Evolutionary conservation across 2,113 vertebrate genomes (phyloP), one percentile per base, ranked within the genome.

Genomic region (Xiphias gladius): DNA sequence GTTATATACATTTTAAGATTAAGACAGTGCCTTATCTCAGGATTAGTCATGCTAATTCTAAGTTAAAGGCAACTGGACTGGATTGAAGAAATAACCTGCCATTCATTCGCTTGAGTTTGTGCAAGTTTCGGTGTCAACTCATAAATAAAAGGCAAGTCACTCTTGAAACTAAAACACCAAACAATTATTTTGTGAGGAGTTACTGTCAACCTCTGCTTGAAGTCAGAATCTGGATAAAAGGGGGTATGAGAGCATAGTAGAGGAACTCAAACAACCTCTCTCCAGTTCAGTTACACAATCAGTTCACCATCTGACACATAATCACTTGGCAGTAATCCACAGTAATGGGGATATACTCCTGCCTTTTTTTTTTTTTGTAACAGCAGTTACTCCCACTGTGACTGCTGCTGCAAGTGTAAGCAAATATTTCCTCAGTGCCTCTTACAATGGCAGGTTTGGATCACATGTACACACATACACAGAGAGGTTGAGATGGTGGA

Each of bases 221-320:
- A 48, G 30, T 28, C 61, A 28, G n/a, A 37, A 9, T 14, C 3
- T 41, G 68, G 20, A 43, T 32, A n/a, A 61, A 32, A 50, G n/a
- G 30, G 13, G 30, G 20, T 26, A 22, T 3, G 4, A 59, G 43
- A 41, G 26, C 11, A 2, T 1, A 55, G 43, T 11, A 7, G 12
- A 64, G 43, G 22, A 76, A 57, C 28, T 64, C 22, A 20, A 41
- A 72, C 26, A 66, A n/a, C 46, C 26, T 58, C 37, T 11, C 30
- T 55, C 20, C 50, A 35, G 8, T 39, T 73, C 26, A 76, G 65
- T 82, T 71, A 68, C 79, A 85, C 67, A 85, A 82, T 73, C 61
- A 22, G 20, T 58, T 79, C 65, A 57, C 41, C 64, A 66, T 70
- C 58, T 78, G 64, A 83, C 81, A 77, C 39, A 58, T 63, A 39